Percentiles rank a stretch among this genome's conserved stretches.
These are phyloP conservation scores for Cacatua alba DNA, from an alignment of 2,113 vertebrate species.

Conservation along the genomic window DNA sequence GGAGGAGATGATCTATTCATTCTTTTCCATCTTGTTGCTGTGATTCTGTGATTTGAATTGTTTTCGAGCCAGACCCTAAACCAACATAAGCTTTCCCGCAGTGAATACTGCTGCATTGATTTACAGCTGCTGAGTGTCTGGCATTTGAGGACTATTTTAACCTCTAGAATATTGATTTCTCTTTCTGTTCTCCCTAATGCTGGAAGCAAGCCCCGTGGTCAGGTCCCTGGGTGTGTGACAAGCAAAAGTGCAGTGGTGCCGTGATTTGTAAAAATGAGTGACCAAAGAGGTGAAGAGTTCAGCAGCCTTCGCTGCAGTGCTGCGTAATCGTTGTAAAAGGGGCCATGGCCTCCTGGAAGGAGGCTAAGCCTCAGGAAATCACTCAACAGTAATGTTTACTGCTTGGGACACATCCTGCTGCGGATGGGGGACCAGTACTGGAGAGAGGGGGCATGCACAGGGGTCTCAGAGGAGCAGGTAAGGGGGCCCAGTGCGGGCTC, in stretches of 20 bases:
- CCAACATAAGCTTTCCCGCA: background rate
- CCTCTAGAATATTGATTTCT: slow-evolving; percentile 34
- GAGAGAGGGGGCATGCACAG: background rate
- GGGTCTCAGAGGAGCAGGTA: accelerated
- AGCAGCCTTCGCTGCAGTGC: background rate
- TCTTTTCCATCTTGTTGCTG: slow-evolving; percentile 15
- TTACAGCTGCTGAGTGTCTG: slow-evolving; percentile 1
- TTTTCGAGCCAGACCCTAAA: background rate
- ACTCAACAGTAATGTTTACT: background rate
- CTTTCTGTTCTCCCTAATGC: background rate
- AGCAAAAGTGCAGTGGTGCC: background rate
- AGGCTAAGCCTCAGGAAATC: background rate
- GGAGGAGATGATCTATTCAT: slow-evolving; percentile 28
- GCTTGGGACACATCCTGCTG: accelerated
- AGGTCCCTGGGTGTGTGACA: background rate
- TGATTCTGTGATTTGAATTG: slow-evolving; percentile 22
- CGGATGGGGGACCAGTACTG: background rate
- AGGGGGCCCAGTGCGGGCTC: accelerated
- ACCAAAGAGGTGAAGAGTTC: background rate
- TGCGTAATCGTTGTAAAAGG: background rate
- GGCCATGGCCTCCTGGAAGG: background rate
- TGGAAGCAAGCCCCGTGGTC: background rate
- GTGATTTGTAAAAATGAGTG: background rate
- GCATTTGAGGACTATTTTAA: slow-evolving; percentile 22
- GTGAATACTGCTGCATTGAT: background rate